Percentiles rank a stretch among this genome's conserved stretches.
phyloP scores from a whole-genome alignment of 2,797 vertebrate genomes.

The Morelia viridis region DNA sequence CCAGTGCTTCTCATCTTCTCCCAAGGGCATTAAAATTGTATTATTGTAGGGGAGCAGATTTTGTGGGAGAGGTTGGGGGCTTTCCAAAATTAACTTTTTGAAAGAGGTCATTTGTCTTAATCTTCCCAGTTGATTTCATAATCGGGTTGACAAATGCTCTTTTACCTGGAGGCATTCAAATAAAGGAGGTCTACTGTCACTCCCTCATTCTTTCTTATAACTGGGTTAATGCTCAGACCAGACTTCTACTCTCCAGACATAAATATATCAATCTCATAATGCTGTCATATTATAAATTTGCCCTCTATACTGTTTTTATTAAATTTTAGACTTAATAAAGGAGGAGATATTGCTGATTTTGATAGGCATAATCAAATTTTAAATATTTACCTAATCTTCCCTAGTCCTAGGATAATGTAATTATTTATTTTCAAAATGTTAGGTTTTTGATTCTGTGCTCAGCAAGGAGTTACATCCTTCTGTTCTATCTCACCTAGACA shows the following conservation, averaged over 20 bases:
- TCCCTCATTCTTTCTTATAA: neutral
- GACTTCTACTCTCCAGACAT: neutral
- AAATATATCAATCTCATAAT: neutral
- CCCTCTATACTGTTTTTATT: neutral
- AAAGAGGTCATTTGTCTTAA: conserved; percentile 3
- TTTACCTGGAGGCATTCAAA: neutral
- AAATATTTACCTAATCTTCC: neutral
- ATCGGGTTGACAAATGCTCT: neutral
- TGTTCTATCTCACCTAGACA: too few relatives aligned
- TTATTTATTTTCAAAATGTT: neutral
- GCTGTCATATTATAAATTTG: neutral
- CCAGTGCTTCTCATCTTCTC: neutral
- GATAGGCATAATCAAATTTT: neutral
- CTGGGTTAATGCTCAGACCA: neutral
- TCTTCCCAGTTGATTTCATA: neutral
- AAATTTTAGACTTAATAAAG: conserved; percentile 1
- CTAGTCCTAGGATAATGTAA: neutral
- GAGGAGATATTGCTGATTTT: neutral
- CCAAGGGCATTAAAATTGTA: neutral
- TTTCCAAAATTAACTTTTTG: neutral
- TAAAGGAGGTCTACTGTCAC: neutral
- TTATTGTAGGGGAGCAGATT: neutral
- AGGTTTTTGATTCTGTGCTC: neutral
- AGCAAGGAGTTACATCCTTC: neutral
- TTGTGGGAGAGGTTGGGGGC: neutral